A percentile compares a stretch with the other conserved stretches of the same genome.
These are phyloP conservation scores for Pterostichus niger DNA, from an alignment of 2,888 invertebrate genomes.

Conservation along the genomic window DNA sequence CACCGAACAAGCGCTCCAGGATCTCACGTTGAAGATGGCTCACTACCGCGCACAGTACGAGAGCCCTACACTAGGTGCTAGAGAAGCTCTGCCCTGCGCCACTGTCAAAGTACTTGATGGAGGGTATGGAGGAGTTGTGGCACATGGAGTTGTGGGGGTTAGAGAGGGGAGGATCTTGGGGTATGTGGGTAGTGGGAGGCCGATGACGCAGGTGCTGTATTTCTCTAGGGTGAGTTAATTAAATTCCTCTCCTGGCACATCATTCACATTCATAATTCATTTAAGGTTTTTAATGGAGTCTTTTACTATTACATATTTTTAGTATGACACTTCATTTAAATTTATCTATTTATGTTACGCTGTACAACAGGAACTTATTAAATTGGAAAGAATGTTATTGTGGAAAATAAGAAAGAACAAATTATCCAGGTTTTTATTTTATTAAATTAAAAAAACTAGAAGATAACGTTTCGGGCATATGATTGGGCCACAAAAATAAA, in stretches of 20 bases:
- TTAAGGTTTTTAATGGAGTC: too few species aligned
- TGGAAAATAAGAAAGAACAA: too few species aligned
- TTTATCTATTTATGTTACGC: too few species aligned
- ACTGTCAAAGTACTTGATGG: slow-evolving; percentile 80
- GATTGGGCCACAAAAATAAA: too few species aligned
- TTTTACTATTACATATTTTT: too few species aligned
- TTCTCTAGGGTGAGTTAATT: slow-evolving; percentile 89
- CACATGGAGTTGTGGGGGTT: slow-evolving; percentile 87
- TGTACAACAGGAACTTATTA: too few species aligned
- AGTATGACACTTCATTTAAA: too few species aligned
- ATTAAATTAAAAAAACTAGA: too few species aligned
- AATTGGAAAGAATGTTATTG: too few species aligned
- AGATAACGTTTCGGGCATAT: too few species aligned
- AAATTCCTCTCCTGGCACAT: not conserved
- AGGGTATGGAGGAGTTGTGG: slow-evolving; percentile 84
- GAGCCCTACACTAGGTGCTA: slow-evolving; percentile 82
- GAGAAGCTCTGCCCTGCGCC: slow-evolving; percentile 77
- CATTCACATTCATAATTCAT: too few species aligned
- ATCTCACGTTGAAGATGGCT: slow-evolving; percentile 89
- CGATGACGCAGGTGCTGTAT: slow-evolving; percentile 91
- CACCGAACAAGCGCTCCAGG: slow-evolving; percentile 87
- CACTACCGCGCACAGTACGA: slow-evolving; percentile 92
- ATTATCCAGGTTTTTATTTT: too few species aligned
- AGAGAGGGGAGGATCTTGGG: slow-evolving; percentile 92
- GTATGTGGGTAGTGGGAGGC: slow-evolving; percentile 92